These are phyloP conservation scores for Leucophenga maculata DNA, from an alignment of 2,888 invertebrate species.

Conservation along the genomic window DNA sequence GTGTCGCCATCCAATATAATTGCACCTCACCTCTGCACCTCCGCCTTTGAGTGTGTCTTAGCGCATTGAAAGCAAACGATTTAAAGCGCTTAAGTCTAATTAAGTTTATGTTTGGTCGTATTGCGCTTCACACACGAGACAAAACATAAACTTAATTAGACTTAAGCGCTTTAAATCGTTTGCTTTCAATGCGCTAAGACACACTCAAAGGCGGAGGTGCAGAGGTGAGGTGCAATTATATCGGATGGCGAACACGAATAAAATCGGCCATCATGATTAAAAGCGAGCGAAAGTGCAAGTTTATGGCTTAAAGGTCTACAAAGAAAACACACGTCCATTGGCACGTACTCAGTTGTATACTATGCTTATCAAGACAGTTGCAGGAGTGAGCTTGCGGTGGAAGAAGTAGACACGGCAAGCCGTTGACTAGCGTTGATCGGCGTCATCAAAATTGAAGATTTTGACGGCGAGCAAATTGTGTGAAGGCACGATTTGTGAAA, in stretches of 20 bases:
- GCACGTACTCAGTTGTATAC: no score
- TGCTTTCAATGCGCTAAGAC: not conserved
- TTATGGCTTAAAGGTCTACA: not conserved
- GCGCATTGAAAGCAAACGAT: not conserved
- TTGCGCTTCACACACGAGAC: not conserved
- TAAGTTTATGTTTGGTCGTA: not conserved
- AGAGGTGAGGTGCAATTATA: constrained; percentile 15
- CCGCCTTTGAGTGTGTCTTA: not conserved
- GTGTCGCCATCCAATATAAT: constrained; percentile 8
- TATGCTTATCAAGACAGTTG: no score
- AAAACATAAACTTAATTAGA: constrained; percentile 21
- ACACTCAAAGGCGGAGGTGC: not conserved
- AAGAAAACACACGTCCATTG: not conserved
- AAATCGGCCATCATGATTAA: constrained; percentile 15
- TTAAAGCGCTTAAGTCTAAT: constrained; percentile 18
- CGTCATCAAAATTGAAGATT: not conserved
- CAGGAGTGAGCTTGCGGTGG: no score
- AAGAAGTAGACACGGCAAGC: no score
- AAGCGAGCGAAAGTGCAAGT: not conserved
- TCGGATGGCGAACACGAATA: constrained; percentile 11
- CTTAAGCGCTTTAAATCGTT: constrained; percentile 9
- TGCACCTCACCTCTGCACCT: no score
- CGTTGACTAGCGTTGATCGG: not conserved
- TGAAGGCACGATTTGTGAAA: not conserved
- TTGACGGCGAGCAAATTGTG: not conserved